Evolutionary conservation across 2,797 vertebrate genomes (phyloP), one percentile per base, ranked within the genome.

Genomic region (Gymnothorax reevesii): DNA sequence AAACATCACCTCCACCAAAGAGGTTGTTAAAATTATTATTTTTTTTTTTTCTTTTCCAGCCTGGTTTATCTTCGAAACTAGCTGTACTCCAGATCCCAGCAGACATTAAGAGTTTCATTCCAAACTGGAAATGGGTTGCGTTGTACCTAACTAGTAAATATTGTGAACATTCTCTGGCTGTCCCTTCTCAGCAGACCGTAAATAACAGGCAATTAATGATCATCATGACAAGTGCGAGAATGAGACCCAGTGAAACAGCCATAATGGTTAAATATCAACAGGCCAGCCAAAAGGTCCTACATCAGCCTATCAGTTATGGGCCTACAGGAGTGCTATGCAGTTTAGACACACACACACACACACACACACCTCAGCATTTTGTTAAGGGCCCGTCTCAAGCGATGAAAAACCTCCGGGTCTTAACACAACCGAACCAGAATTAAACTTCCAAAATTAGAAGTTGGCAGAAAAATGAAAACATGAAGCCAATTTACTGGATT

Each of bases 231-330:
- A 77, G 17, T 15, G 12, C 17, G 20, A 27, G 13, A 52, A 77
- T 7, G 4, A 49, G 33, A 17, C 49, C 42, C 20, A 42, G 7
- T 27, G 10, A 75, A 13, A 4, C 75, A 52, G 22, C 55, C 77
- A 80, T 20, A 55, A 80, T 15, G 52, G 49, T 55, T 55, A 80
- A 80, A 80, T 25, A 80, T 80, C 55, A 17, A 80, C 77, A 49
- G 5, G 71, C 27, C 33, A 7, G 10, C 69, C 42, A 17, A 77
- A 6, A 2, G 42, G 73, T 77, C 71, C n/a, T 33, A 22, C 6
- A 4, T 20, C 49, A 55, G 52, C 5, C 52, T 22, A 8, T 54
- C 5, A 20, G 15, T 10, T 52, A 49, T 22, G 55, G 49, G 77
- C 20, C 52, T 55, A 55, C 10, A 8, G 20, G 7, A 55, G 25